phyloP scores from a whole-genome alignment of 2,113 vertebrate species.

The Opisthocomus hoazin region DNA sequence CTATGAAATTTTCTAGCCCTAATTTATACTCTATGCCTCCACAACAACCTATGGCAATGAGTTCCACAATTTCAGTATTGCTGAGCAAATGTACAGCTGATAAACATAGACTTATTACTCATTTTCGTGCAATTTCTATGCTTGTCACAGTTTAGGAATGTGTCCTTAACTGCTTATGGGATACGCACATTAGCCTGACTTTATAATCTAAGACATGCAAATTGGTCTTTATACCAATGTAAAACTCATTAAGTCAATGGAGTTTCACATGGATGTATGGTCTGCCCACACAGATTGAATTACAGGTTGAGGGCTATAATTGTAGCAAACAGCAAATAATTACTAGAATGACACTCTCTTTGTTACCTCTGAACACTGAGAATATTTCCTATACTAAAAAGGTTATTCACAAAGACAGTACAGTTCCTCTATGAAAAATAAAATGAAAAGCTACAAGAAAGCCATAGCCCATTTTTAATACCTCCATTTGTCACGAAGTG shows the following conservation, averaged over 20 bases:
- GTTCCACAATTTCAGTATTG: neutral
- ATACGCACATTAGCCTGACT: neutral
- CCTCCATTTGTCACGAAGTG: constrained; percentile 29
- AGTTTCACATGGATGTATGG: neutral
- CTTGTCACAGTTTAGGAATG: neutral
- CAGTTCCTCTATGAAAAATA: neutral
- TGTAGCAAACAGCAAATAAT: constrained; percentile 18
- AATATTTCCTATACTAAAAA: neutral
- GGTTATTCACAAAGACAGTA: constrained; percentile 14
- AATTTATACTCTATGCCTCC: neutral
- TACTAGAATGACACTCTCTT: neutral
- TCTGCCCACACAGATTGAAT: constrained; percentile 15
- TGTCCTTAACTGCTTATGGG: neutral
- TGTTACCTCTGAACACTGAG: constrained; percentile 11
- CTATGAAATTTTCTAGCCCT: neutral
- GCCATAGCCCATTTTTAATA: constrained; percentile 28
- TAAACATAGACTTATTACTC: neutral
- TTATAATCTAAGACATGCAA: constrained; percentile 11
- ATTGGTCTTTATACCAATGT: neutral
- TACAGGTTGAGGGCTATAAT: constrained; percentile 15
- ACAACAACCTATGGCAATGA: neutral
- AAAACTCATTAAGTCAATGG: constrained; percentile 21
- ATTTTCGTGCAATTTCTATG: neutral
- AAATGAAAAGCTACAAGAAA: neutral
- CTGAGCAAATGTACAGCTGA: neutral